Conservation (phyloP, 2,888 invertebrate genomes). For the Pterobdella sp. region DNA sequence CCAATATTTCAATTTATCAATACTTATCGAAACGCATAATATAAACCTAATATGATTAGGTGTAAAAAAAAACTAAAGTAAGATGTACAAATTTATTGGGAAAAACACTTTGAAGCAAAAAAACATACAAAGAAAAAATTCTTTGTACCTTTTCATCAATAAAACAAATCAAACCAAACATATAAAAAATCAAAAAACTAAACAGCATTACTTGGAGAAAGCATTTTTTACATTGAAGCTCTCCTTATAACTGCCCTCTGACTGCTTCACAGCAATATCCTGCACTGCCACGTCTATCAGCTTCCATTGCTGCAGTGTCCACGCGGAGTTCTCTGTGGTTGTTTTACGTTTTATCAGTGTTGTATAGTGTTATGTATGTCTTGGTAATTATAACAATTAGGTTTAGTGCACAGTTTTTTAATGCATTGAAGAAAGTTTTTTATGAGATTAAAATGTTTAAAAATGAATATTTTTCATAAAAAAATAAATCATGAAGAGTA, state of each 20-base stretch:
- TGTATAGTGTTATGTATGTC: neutral
- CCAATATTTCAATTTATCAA: no score
- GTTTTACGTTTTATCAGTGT: neutral
- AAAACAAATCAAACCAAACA: no score
- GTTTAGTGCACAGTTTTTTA: neutral
- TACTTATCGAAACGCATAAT: no score
- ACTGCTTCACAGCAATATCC: slow-evolving; percentile 78
- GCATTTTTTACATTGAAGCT: slow-evolving; percentile 83
- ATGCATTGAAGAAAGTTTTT: neutral
- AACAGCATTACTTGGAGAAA: slow-evolving; percentile 67
- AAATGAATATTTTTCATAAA: neutral
- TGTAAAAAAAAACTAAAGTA: no score
- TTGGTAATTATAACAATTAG: neutral
- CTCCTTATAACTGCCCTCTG: slow-evolving; percentile 70
- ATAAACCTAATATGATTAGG: no score
- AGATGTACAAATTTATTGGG: no score
- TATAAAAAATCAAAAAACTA: slow-evolving; percentile 26
- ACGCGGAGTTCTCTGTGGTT: slow-evolving; percentile 49
- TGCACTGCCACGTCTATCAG: slow-evolving; percentile 87
- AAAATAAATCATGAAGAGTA: no score
- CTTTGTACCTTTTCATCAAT: no score
- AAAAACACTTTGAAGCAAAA: no score
- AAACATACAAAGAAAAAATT: no score
- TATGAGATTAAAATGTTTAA: neutral
- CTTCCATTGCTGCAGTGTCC: slow-evolving; percentile 65